Evolutionary conservation across 2,888 invertebrate genomes (phyloP).

Genomic region (Conistra vaccinii): DNA sequence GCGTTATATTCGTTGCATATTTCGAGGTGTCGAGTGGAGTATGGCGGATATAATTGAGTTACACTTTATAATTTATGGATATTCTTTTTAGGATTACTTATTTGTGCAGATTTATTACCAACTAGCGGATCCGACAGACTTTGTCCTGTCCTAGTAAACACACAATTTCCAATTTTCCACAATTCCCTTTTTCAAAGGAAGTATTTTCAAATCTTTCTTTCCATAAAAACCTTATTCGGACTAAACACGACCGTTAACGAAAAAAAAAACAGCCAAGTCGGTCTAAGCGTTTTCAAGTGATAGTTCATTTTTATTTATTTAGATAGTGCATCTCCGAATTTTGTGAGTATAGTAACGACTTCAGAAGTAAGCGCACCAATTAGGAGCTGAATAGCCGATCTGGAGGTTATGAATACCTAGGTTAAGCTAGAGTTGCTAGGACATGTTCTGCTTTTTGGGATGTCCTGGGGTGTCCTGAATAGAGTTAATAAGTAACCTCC

Average conservation of each 20-base stretch:
- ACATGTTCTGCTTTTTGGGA: too few relatives aligned
- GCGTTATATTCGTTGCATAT: slow-evolving; percentile 32
- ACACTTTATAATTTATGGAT: slow-evolving; percentile 7
- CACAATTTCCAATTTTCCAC: too few relatives aligned
- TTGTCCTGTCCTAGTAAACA: neutral
- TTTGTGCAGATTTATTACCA: neutral
- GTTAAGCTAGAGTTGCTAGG: too few relatives aligned
- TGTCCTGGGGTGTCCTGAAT: too few relatives aligned
- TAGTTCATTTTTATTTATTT: neutral
- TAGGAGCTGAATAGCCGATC: neutral
- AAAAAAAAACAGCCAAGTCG: neutral
- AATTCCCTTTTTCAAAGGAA: too few relatives aligned
- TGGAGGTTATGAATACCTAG: neutral
- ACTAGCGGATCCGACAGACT: neutral
- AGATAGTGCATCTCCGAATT: too few relatives aligned
- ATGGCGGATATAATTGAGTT: slow-evolving; percentile 25
- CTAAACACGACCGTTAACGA: too few relatives aligned
- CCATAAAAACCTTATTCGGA: neutral
- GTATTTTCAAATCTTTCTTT: too few relatives aligned
- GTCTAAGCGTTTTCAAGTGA: neutral
- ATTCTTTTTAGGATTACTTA: neutral
- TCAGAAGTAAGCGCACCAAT: neutral
- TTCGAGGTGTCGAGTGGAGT: slow-evolving; percentile 32
- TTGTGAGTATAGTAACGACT: neutral
- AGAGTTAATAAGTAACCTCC: too few relatives aligned